These are phyloP conservation scores for Tenthredo scrophulariae DNA, from an alignment of 2,888 invertebrate species.

Conservation along the genomic window DNA sequence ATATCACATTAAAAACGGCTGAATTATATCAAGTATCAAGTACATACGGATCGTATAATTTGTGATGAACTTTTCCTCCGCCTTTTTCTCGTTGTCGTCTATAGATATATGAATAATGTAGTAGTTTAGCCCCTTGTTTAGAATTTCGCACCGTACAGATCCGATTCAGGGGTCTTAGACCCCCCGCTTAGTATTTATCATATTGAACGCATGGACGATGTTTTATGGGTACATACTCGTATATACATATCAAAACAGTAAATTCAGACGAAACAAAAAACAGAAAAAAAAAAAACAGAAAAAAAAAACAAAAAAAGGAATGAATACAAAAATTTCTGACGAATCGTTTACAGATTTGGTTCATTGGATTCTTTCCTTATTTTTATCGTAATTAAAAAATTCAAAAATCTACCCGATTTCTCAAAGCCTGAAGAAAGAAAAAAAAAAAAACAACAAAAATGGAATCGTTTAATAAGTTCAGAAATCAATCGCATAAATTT, in stretches of 20 bases:
- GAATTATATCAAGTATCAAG: too few species aligned
- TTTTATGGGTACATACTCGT: background rate
- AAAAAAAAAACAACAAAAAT: background rate
- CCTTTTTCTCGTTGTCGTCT: background rate
- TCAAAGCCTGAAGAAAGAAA: background rate
- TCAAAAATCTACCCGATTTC: too few species aligned
- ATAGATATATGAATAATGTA: conserved; percentile 51
- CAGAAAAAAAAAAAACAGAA: background rate
- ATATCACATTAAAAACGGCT: too few species aligned
- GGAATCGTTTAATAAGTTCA: too few species aligned
- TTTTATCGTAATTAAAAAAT: too few species aligned
- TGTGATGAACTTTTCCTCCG: too few species aligned
- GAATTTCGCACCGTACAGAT: conserved; percentile 21
- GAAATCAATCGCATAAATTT: too few species aligned
- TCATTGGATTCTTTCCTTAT: too few species aligned
- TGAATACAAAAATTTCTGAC: too few species aligned
- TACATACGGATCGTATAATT: background rate
- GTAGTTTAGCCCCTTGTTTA: conserved; percentile 48
- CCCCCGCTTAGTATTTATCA: background rate
- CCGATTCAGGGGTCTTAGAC: background rate
- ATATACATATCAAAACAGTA: background rate
- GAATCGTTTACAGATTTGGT: too few species aligned
- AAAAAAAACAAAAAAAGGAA: background rate
- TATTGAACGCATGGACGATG: background rate
- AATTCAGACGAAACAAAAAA: background rate